Conservation (phyloP, 2,888 invertebrate species). For the Lomographa bimaculata region DNA sequence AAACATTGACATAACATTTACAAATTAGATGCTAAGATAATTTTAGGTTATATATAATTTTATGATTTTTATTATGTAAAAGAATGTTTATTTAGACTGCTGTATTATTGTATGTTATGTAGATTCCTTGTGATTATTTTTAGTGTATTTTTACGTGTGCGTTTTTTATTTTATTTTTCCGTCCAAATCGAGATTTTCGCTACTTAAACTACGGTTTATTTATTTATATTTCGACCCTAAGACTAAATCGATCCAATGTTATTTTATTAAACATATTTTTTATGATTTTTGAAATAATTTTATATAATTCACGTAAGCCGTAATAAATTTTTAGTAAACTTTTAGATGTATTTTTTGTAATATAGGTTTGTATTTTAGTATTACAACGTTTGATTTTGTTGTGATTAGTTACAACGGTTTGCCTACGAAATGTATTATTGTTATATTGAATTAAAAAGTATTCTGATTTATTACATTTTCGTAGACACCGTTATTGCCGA, state of each 20-base stretch:
- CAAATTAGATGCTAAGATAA: conserved; percentile 47
- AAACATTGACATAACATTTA: conserved; percentile 30
- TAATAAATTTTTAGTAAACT: conserved; percentile 1
- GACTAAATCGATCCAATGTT: neutral
- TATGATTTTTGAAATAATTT: neutral
- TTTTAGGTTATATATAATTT: conserved; percentile 42
- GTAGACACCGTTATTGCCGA: neutral
- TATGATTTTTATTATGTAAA: conserved; percentile 30
- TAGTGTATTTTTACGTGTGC: conserved; percentile 19
- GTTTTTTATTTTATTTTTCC: conserved; percentile 60
- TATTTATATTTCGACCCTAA: conserved; percentile 31
- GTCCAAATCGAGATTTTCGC: conserved; percentile 61
- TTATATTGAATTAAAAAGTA: neutral
- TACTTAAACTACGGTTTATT: conserved; percentile 50
- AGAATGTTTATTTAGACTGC: conserved; percentile 35
- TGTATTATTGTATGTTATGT: conserved; percentile 47
- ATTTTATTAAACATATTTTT: no score
- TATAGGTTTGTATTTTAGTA: conserved; percentile 16
- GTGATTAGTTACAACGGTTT: neutral
- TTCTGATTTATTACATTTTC: conserved; percentile 2
- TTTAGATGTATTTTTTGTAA: conserved; percentile 21
- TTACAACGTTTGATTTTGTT: conserved; percentile 11
- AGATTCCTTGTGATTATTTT: conserved; percentile 39
- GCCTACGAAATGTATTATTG: conserved; percentile 7
- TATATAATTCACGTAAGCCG: neutral